These are phyloP conservation scores for Rostratula benghalensis DNA, from an alignment of 2,113 vertebrate genomes.

Conservation along the genomic window DNA sequence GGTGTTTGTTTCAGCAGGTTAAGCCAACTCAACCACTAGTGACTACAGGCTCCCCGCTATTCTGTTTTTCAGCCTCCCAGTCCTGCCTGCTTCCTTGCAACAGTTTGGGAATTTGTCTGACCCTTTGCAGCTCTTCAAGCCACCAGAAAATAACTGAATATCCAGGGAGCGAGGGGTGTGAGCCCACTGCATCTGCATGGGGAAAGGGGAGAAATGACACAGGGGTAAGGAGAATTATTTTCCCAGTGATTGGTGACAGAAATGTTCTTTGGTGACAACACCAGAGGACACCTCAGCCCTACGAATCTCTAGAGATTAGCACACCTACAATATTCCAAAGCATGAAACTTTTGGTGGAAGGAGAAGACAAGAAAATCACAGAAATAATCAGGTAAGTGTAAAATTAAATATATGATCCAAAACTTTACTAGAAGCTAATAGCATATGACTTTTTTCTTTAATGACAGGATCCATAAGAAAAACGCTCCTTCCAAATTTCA, in stretches of 20 bases:
- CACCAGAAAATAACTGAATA: background rate
- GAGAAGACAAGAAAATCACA: background rate
- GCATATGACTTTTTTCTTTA: background rate
- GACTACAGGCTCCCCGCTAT: rapidly evolving
- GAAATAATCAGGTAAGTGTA: background rate
- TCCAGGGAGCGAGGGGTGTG: background rate
- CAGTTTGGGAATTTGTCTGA: background rate
- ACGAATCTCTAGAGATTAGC: background rate
- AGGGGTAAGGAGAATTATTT: background rate
- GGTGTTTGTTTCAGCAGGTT: background rate
- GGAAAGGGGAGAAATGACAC: background rate
- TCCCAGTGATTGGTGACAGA: background rate
- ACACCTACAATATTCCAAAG: background rate
- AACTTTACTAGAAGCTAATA: background rate
- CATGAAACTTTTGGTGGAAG: background rate
- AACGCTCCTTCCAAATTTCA: background rate
- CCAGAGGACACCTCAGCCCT: background rate
- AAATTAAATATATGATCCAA: background rate
- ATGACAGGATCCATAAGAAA: background rate
- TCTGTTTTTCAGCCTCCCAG: background rate
- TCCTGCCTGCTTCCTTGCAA: background rate
- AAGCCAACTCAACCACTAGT: background rate
- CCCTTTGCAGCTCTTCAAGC: background rate
- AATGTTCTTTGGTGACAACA: background rate
- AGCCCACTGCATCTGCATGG: background rate